These are phyloP conservation scores for Callyntrura sp. DNA, from an alignment of 2,888 invertebrate species.

Conservation along the genomic window DNA sequence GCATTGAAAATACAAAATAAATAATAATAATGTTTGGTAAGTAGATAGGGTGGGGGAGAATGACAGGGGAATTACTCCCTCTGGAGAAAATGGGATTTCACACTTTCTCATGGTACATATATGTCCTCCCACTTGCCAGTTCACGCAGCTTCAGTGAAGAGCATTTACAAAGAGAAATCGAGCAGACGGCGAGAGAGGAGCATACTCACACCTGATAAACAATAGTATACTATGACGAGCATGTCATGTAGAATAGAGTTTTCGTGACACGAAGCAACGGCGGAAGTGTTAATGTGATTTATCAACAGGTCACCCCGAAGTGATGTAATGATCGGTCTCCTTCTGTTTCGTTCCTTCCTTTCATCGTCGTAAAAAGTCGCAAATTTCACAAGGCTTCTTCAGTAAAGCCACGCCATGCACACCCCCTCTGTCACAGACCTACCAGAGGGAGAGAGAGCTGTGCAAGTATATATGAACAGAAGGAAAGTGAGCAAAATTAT, in stretches of 20 bases:
- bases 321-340: not conserved
- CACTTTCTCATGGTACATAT: not conserved
- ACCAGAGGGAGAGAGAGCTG: not conserved
- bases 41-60: not conserved
- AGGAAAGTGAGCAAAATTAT: not conserved
- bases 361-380: conserved; percentile 35
- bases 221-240: not conserved
- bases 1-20: not conserved
- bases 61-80: not conserved
- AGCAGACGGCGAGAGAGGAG: not conserved
- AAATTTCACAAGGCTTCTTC: conserved; percentile 20
- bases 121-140: not conserved
- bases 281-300: conserved; percentile 28
- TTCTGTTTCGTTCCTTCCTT: not conserved
- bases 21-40: not conserved
- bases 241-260: not conserved
- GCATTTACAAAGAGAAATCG: not conserved
- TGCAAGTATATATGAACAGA: not conserved
- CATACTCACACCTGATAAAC: not conserved
- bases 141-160: not conserved
- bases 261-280: not conserved
- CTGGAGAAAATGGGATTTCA: conserved; percentile 35
- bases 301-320: conserved; percentile 46
- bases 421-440: not conserved
- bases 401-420: not conserved